Evolutionary conservation across 2,888 invertebrate genomes (phyloP), one percentile per base, ranked within the genome.

Genomic region (Therioaphis trifolii): DNA sequence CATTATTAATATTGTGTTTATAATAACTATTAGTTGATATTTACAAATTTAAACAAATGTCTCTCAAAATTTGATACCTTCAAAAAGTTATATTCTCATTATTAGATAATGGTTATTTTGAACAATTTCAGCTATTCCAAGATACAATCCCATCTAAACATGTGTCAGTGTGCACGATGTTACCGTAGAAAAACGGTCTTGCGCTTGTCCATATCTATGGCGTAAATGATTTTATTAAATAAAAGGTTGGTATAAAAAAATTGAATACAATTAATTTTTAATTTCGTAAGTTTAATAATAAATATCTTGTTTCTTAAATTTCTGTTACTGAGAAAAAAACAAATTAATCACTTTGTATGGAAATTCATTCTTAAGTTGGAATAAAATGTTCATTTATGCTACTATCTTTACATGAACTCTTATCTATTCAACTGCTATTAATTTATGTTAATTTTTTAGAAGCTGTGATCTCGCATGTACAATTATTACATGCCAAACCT

Each of bases 61-160:
- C 21, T 71, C 29, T 29, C 46, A 80, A 80, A 80, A 71, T 58
- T 4, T 55, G n/a, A n/a, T 71, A 29, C 0, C 24, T 15, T 2
- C n/a, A 43, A 58, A 58, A 21, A 21, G 61, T 58, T 80, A 46
- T 80, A 55, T 80, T 80, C 69, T 80, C 79, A 71, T 71, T 80
- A 71, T 80, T 80, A 71, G 79, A 80, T 80, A 71, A 80, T 80
- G 55, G 79, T 80, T 61, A 80, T 80, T 80, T 80, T 80, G 69
- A 80, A 80, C 27, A 80, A 80, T 80, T 80, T 80, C 79, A 80
- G 79, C 79, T 71, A 71, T 80, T 80, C 71, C 71, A 58, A 71
- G 71, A 80, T 29, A 80, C 58, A 46, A 43, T 71, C 55, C 79
- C 79, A 80, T 69, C 71, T 71, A 80, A 80, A 71, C 61, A 80